Percentiles rank a stretch among this genome's conserved stretches.
Conservation (phyloP, 1,140 invertebrate species). For the Amphibalanus amphitrite region DNA sequence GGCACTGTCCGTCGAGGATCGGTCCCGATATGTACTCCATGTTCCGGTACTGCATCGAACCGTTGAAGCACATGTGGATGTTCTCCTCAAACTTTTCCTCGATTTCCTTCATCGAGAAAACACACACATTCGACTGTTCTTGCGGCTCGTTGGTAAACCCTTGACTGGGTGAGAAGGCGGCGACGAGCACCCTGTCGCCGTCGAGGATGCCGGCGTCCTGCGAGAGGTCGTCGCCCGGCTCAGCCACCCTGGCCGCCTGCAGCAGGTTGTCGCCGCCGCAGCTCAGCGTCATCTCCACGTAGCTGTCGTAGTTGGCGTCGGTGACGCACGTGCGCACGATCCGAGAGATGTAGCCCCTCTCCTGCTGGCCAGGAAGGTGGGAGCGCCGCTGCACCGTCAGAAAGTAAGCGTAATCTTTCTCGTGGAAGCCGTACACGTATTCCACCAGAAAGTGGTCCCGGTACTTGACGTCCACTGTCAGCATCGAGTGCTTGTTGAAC, state of each 20-base stretch:
- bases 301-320: slow-evolving; percentile 79
- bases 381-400: slow-evolving; percentile 84
- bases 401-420: slow-evolving; percentile 86
- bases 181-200: slow-evolving; percentile 58
- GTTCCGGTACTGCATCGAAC: slow-evolving; percentile 71
- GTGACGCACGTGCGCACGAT: slow-evolving; percentile 83
- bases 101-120: slow-evolving; percentile 54
- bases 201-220: slow-evolving; percentile 52
- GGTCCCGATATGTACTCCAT: slow-evolving; percentile 85
- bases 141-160: slow-evolving; percentile 60
- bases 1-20: slow-evolving; percentile 75
- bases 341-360: slow-evolving; percentile 71
- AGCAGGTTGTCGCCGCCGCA: slow-evolving; percentile 57
- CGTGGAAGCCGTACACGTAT: slow-evolving; percentile 90
- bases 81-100: slow-evolving; percentile 87
- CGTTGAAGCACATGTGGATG: slow-evolving; percentile 93
- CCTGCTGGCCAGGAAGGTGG: slow-evolving; percentile 57
- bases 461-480: slow-evolving; percentile 82
- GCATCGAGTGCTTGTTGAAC: slow-evolving; percentile 65
- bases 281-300: slow-evolving; percentile 47
- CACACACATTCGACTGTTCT: slow-evolving; percentile 60
- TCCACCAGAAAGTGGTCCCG: slow-evolving; percentile 84
- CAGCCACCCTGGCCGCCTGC: slow-evolving; percentile 70
- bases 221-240: slow-evolving; percentile 60
- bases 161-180: slow-evolving; percentile 63